phyloP scores from a whole-genome alignment of 2,797 vertebrate genomes.

The Taenioides sp. region DNA sequence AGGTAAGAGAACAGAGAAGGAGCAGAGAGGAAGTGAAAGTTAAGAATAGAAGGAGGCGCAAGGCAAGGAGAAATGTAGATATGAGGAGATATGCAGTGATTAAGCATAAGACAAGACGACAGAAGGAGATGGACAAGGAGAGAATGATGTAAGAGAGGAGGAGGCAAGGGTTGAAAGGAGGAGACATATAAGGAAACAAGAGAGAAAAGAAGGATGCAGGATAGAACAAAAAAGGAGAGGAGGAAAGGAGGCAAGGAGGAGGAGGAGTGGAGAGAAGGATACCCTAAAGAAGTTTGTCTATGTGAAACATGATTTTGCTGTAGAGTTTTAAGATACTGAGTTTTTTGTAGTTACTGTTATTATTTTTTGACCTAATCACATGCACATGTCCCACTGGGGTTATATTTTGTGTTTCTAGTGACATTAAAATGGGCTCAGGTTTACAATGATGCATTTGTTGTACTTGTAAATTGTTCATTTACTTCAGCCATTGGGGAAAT shows the following conservation, averaged over 20 bases:
- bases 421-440: slow-evolving; percentile 44
- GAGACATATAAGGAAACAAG: no score
- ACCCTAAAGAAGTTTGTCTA: no score
- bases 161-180: no score
- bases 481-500: slow-evolving; percentile 70
- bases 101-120: neutral
- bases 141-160: no score
- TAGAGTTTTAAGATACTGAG: neutral
- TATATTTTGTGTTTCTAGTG: slow-evolving; percentile 16
- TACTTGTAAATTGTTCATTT: slow-evolving; percentile 63
- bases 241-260: no score
- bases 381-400: neutral
- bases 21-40: neutral
- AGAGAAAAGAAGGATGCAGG: no score
- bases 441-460: slow-evolving; percentile 45
- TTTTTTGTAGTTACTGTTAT: neutral
- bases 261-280: no score
- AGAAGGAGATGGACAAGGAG: neutral
- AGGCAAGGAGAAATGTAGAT: neutral
- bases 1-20: neutral
- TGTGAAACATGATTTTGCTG: no score
- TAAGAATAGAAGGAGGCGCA: neutral
- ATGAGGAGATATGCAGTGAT: neutral
- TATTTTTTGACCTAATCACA: neutral
- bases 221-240: neutral